Evolutionary conservation across 92 coral and sea anemone genomes (phyloP).

Genomic region (Zoanthus sansibaricus): DNA sequence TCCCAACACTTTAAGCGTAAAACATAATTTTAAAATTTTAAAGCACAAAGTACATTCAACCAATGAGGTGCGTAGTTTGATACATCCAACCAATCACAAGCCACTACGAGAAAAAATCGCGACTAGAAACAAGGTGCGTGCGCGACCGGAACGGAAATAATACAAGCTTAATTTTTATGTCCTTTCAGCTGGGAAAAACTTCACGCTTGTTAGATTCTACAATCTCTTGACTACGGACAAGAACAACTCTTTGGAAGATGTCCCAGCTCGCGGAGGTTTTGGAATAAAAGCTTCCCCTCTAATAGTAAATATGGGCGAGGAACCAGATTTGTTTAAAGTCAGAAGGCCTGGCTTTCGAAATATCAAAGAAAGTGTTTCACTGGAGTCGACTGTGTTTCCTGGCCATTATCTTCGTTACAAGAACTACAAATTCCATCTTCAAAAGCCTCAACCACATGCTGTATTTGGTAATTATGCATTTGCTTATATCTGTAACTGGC

Average conservation of each 20-base stretch:
- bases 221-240: constrained; percentile 22
- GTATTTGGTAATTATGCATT: constrained; percentile 78
- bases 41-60: too few relatives aligned
- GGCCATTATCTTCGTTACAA: constrained; percentile 92
- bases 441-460: constrained; percentile 79
- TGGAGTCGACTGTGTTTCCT: constrained; percentile 81
- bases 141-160: neutral
- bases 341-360: constrained; percentile 95
- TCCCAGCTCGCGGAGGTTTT: constrained; percentile 38
- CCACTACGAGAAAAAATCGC: neutral
- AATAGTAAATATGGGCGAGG: constrained; percentile 67
- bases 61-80: too few relatives aligned
- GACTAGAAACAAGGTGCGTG: neutral
- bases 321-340: constrained; percentile 79
- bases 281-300: constrained; percentile 74
- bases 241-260: constrained; percentile 38
- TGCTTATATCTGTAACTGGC: neutral
- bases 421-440: constrained; percentile 95
- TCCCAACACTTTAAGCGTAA: too few relatives aligned
- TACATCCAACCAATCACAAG: neutral
- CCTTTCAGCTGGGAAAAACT: constrained; percentile 75
- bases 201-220: constrained; percentile 71
- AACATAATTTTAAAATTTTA: too few relatives aligned
- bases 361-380: constrained; percentile 81
- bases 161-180: neutral